phyloP scores from a whole-genome alignment of 2,888 invertebrate genomes.

The Hirtodrosophila trivittata region DNA sequence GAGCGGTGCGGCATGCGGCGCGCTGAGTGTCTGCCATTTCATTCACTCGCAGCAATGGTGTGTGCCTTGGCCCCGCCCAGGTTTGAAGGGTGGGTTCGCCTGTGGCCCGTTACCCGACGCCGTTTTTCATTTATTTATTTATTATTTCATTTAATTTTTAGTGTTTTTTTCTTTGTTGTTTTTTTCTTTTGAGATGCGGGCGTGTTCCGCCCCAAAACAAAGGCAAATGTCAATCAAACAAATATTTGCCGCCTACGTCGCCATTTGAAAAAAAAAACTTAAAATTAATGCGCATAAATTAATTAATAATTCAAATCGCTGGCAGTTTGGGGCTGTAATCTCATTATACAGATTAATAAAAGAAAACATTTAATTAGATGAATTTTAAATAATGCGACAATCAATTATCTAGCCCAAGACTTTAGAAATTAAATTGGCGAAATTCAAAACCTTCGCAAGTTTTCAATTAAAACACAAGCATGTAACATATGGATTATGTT shows the following conservation, averaged over 20 bases:
- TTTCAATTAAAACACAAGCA: background rate
- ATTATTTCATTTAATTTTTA: conserved; percentile 6
- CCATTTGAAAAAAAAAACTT: conserved; percentile 16
- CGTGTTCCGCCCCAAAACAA: conserved; percentile 29
- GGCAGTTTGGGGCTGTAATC: conserved; percentile 14
- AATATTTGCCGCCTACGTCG: conserved; percentile 24
- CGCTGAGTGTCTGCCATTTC: conserved; percentile 9
- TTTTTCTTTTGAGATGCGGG: conserved; percentile 20
- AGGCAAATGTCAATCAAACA: conserved; percentile 54
- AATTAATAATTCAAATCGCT: conserved; percentile 45
- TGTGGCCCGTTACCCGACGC: conserved; percentile 4
- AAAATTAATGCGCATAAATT: conserved; percentile 48
- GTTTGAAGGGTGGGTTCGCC: conserved; percentile 48
- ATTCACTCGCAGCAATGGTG: conserved; percentile 50
- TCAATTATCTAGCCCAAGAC: background rate
- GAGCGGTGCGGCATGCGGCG: conserved; percentile 20
- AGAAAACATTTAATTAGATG: conserved; percentile 39
- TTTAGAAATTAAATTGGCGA: background rate
- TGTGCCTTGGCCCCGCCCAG: conserved; percentile 44
- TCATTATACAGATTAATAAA: conserved; percentile 50
- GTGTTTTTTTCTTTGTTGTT: background rate
- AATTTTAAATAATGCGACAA: conserved; percentile 21
- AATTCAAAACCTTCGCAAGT: conserved; percentile 24
- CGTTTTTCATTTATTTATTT: conserved; percentile 17
- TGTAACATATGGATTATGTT: background rate